phyloP scores from a whole-genome alignment of 2,113 vertebrate species.

The Rhinolophus ferrumequinum region DNA sequence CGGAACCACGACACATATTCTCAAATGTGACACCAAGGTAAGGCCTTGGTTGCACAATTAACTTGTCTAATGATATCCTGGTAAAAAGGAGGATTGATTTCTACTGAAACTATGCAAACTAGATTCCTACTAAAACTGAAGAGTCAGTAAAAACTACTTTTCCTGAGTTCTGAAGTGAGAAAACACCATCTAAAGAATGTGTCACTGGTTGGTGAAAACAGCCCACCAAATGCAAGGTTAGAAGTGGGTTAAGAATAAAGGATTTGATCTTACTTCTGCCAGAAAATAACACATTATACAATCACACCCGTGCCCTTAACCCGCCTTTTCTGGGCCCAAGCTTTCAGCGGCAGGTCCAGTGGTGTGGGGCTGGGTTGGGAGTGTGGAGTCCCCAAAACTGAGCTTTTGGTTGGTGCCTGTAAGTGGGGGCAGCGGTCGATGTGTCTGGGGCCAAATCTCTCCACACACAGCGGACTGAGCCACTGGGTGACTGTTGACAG shows the following conservation, averaged over 20 bases:
- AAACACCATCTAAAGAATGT: background rate
- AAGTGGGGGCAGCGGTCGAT: rapidly evolving
- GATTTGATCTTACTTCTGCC: background rate
- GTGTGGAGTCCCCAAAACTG: background rate
- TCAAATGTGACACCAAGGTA: rapidly evolving
- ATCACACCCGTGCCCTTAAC: background rate
- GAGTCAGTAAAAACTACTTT: background rate
- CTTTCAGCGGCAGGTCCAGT: background rate
- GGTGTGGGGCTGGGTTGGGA: too few relatives aligned
- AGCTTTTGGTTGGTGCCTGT: background rate
- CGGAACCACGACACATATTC: background rate
- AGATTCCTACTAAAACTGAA: background rate
- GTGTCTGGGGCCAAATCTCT: background rate
- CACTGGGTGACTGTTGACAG: background rate
- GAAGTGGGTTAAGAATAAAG: background rate
- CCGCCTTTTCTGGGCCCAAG: background rate
- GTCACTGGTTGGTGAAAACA: background rate
- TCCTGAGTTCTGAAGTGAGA: background rate
- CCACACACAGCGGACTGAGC: background rate
- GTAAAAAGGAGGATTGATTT: background rate
- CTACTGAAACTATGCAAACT: background rate
- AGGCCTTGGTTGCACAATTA: background rate
- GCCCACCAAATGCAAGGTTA: background rate
- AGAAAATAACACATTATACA: too few relatives aligned
- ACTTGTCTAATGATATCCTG: background rate